Evolutionary conservation across 1,140 invertebrate species (phyloP).

Genomic region (Amphibalanus amphitrite): DNA sequence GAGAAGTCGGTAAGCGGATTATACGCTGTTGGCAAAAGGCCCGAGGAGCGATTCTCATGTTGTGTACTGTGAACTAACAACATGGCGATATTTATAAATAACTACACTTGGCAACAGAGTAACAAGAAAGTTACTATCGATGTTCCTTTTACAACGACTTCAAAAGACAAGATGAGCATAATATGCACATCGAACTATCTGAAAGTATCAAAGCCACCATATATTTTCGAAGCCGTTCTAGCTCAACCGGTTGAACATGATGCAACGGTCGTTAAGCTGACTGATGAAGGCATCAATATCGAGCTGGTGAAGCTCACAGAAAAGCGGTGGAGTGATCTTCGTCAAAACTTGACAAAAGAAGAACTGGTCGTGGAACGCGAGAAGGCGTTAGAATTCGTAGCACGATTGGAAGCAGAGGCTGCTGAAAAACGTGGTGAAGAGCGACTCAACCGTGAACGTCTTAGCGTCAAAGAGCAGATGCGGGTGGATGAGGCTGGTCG

Average conservation of each 20-base stretch:
- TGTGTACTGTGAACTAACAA: too few relatives aligned
- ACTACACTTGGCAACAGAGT: not conserved
- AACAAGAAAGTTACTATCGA: not conserved
- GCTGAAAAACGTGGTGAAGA: not conserved
- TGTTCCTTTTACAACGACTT: not conserved
- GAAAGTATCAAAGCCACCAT: not conserved
- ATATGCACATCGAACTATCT: not conserved
- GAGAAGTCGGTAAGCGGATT: too few relatives aligned
- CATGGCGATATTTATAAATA: slow-evolving; percentile 1
- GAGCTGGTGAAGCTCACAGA: not conserved
- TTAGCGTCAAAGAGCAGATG: not conserved
- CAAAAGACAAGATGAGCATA: not conserved
- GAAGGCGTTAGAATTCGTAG: not conserved
- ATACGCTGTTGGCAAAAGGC: too few relatives aligned
- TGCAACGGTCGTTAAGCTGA: not conserved
- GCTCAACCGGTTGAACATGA: not conserved
- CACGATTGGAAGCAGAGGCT: not conserved
- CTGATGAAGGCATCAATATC: not conserved
- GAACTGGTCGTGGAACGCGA: not conserved
- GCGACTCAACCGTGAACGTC: not conserved
- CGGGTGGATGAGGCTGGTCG: not conserved
- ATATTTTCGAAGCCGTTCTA: not conserved
- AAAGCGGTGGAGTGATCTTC: not conserved
- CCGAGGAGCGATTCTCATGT: too few relatives aligned
- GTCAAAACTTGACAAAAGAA: not conserved